phyloP scores from a whole-genome alignment of 2,888 invertebrate genomes.

The Hipparchia semele region DNA sequence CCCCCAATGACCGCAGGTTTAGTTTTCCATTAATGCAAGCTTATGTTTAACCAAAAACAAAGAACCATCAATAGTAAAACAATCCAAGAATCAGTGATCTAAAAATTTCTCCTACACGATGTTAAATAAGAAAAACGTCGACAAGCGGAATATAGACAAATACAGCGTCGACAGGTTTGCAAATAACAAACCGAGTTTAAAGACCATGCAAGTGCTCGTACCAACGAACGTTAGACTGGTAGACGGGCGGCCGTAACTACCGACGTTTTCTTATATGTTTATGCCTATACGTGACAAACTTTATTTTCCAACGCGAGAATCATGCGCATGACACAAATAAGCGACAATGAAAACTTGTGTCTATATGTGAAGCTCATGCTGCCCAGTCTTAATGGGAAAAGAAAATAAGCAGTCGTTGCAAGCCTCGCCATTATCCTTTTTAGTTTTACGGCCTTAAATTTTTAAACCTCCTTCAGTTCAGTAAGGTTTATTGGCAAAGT shows the following conservation, averaged over 20 bases:
- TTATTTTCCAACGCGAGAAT: slow-evolving; percentile 36
- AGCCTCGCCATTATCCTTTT: slow-evolving; percentile 51
- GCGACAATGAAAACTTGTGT: slow-evolving; percentile 63
- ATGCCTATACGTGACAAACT: slow-evolving; percentile 58
- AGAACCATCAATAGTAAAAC: slow-evolving; percentile 4
- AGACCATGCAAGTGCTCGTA: slow-evolving; percentile 31
- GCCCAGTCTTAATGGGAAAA: slow-evolving; percentile 64
- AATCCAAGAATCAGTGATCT: slow-evolving; percentile 19
- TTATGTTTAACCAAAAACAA: background rate
- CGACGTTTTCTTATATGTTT: slow-evolving; percentile 54
- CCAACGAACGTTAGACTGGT: slow-evolving; percentile 43
- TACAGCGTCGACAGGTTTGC: slow-evolving; percentile 33
- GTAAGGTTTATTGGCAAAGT: slow-evolving; percentile 42
- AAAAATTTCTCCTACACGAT: slow-evolving; percentile 29
- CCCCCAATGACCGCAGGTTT: background rate
- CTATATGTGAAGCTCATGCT: slow-evolving; percentile 54
- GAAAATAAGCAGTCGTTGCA: slow-evolving; percentile 68
- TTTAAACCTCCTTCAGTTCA: slow-evolving; percentile 45
- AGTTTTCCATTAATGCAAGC: background rate
- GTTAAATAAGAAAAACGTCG: slow-evolving; percentile 25
- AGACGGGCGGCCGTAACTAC: slow-evolving; percentile 47
- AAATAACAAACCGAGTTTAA: slow-evolving; percentile 42
- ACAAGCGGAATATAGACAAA: slow-evolving; percentile 16
- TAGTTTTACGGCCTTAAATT: slow-evolving; percentile 58
- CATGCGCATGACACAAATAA: slow-evolving; percentile 61